A percentile compares a stretch with the other conserved stretches of the same genome.
Conservation (phyloP, 2,113 vertebrate species). For the Corythornis vintsioides region DNA sequence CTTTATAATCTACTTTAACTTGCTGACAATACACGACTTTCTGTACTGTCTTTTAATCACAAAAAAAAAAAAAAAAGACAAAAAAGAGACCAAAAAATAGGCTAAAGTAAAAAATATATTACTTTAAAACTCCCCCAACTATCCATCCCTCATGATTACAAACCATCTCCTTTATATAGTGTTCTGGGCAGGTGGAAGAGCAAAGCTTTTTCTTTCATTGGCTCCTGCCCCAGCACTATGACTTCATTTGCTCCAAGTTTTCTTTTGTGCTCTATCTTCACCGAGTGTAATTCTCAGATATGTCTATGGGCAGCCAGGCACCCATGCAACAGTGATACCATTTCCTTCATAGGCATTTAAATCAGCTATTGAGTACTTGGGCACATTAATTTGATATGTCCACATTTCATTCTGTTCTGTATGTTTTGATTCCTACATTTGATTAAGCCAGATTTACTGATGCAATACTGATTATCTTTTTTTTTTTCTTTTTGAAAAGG, state of each 20-base stretch:
- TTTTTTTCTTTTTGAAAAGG: not conserved
- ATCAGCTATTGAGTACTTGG: not conserved
- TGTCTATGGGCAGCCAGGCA: not conserved
- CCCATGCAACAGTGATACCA: not conserved
- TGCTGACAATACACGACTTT: slow-evolving; percentile 48
- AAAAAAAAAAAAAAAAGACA: not conserved
- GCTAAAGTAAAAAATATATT: not conserved
- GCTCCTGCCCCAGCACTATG: slow-evolving; percentile 20
- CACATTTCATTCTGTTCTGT: not conserved
- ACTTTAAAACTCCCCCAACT: not conserved
- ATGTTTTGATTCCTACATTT: not conserved
- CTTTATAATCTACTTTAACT: slow-evolving; percentile 73
- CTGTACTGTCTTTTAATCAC: slow-evolving; percentile 58
- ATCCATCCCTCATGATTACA: slow-evolving; percentile 57
- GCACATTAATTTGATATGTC: not conserved
- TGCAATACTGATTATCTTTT: not conserved
- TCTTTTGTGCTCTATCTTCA: slow-evolving; percentile 23
- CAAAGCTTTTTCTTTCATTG: slow-evolving; percentile 28
- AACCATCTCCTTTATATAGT: slow-evolving; percentile 45
- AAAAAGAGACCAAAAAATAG: not conserved
- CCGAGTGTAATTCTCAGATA: not conserved
- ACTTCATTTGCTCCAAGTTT: slow-evolving; percentile 15
- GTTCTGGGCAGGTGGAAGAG: slow-evolving; percentile 34
- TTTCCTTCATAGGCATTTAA: slow-evolving; percentile 2
- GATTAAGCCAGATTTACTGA: not conserved